A percentile compares a stretch with the other conserved stretches of the same genome.
phyloP scores from a whole-genome alignment of 2,888 invertebrate genomes.

The Malthinus flaveolus region DNA sequence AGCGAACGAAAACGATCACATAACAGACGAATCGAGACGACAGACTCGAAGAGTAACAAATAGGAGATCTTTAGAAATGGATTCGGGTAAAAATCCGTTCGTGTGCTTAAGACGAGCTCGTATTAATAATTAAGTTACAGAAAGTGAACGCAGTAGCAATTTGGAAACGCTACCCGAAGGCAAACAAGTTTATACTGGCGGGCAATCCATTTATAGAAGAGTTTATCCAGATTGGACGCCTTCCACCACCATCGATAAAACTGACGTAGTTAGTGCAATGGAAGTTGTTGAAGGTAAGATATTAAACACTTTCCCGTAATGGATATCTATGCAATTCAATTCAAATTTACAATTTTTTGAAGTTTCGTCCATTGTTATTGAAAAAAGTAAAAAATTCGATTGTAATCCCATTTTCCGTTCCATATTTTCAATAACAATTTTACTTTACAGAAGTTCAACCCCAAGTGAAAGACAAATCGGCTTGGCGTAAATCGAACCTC shows the following conservation, averaged over 20 bases:
- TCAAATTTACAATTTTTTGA: too few species aligned
- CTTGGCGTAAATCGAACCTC: conserved; percentile 73
- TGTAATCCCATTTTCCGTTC: too few species aligned
- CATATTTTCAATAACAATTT: too few species aligned
- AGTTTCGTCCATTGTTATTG: too few species aligned
- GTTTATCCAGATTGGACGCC: conserved; percentile 82
- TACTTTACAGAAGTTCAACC: conserved; percentile 39
- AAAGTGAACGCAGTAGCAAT: conserved; percentile 76
- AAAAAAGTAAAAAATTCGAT: too few species aligned
- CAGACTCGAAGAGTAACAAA: conserved; percentile 68
- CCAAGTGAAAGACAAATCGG: conserved; percentile 73
- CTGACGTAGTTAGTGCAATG: conserved; percentile 82
- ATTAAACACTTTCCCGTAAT: too few species aligned
- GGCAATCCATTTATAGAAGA: conserved; percentile 60
- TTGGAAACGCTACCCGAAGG: conserved; percentile 78
- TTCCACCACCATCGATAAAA: conserved; percentile 74
- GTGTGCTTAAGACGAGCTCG: not conserved
- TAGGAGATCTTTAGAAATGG: conserved; percentile 80
- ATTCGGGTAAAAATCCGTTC: conserved; percentile 66
- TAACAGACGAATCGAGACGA: conserved; percentile 69
- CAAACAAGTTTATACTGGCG: conserved; percentile 58
- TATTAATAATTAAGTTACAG: conserved; percentile 51
- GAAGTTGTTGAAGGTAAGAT: conserved; percentile 86
- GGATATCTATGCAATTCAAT: too few species aligned
- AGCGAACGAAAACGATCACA: conserved; percentile 81